Conservation (phyloP, 1,140 invertebrate species). For the Drosophila murphyi region DNA sequence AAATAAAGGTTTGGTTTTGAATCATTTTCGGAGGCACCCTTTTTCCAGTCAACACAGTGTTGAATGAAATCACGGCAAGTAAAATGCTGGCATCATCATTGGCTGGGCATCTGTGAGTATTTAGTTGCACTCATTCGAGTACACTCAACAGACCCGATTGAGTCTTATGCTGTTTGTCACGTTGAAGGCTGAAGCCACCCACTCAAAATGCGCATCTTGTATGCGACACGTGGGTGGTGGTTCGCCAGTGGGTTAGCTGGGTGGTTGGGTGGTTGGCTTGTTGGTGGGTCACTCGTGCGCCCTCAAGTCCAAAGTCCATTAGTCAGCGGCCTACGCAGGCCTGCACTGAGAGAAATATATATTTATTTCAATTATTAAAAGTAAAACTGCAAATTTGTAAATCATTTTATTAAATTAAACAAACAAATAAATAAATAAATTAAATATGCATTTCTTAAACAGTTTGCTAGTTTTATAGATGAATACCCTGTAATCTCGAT, state of each 20-base stretch:
- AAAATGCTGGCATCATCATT: not conserved
- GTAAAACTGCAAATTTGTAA: too few species aligned
- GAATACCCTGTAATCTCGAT: too few species aligned
- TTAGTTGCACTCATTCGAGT: not conserved
- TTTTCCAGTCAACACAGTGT: too few species aligned
- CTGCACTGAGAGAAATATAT: not conserved
- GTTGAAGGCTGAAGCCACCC: not conserved
- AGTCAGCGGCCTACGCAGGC: slow-evolving; percentile 47
- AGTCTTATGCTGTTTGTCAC: slow-evolving; percentile 1
- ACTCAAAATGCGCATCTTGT: slow-evolving; percentile 2
- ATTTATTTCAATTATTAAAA: too few species aligned
- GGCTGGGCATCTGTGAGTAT: not conserved
- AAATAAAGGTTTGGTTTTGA: too few species aligned
- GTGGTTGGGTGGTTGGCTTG: not conserved
- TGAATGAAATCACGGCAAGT: not conserved
- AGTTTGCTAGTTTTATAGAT: too few species aligned
- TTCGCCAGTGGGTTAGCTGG: not conserved
- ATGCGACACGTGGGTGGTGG: slow-evolving; percentile 22
- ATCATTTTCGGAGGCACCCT: too few species aligned
- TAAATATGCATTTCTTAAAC: too few species aligned
- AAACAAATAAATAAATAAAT: too few species aligned
- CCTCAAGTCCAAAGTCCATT: slow-evolving; percentile 45
- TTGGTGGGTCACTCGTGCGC: not conserved
- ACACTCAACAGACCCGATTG: not conserved
- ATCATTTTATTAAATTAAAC: too few species aligned